phyloP scores from a whole-genome alignment of 1,140 invertebrate species.

The Phocides pigmalion region DNA sequence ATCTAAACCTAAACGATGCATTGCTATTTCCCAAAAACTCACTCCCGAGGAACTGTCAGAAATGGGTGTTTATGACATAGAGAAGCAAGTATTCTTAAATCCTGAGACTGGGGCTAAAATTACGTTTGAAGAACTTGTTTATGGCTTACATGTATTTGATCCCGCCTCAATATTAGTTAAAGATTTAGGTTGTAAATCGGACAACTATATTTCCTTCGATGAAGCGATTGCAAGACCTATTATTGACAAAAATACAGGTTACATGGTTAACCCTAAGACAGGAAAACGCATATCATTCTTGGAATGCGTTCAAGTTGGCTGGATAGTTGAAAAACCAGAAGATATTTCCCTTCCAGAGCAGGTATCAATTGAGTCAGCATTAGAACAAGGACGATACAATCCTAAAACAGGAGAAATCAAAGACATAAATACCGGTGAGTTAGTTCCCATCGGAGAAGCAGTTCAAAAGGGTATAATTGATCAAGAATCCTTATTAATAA shows the following conservation, averaged over 20 bases:
- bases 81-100: conserved; percentile 90
- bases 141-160: conserved; percentile 89
- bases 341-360: conserved; percentile 73
- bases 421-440: conserved; percentile 85
- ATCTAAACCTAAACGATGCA: conserved; percentile 61
- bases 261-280: conserved; percentile 92
- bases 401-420: conserved; percentile 86
- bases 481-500: conserved; percentile 88
- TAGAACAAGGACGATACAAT: conserved; percentile 87
- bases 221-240: conserved; percentile 90
- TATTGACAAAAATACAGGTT: conserved; percentile 90
- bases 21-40: conserved; percentile 84
- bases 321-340: conserved; percentile 87
- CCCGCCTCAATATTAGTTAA: conserved; percentile 91
- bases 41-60: conserved; percentile 88
- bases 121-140: conserved; percentile 91
- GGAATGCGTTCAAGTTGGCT: conserved; percentile 90
- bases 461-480: conserved; percentile 90
- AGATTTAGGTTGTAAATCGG: conserved; percentile 87
- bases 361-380: conserved; percentile 86
- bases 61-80: conserved; percentile 89
- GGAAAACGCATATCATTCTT: conserved; percentile 93
- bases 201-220: conserved; percentile 88
- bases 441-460: conserved; percentile 88
- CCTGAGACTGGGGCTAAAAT: conserved; percentile 89